A percentile compares a stretch with the other conserved stretches of the same genome.
Conservation (phyloP, 2,797 vertebrate genomes). For the Oryzias dopingdopingensis region DNA sequence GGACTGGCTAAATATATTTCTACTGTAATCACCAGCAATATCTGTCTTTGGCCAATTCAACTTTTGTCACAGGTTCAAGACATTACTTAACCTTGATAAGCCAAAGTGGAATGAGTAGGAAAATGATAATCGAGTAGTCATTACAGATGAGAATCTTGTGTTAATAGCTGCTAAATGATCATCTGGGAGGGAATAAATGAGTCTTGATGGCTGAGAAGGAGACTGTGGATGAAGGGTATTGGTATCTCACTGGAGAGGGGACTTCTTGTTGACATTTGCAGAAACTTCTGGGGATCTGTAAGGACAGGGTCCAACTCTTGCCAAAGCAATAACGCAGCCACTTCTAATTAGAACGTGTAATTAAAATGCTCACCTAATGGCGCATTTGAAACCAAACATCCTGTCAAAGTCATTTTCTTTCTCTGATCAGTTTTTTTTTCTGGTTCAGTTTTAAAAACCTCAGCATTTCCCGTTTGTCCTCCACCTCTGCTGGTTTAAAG, state of each 20-base stretch:
- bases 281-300: constrained; percentile 27
- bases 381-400: constrained; percentile 6
- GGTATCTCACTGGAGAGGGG: constrained; percentile 49
- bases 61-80: constrained; percentile 58
- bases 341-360: constrained; percentile 32
- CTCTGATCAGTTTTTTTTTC: background rate
- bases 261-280: constrained; percentile 54
- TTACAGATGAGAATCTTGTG: constrained; percentile 65
- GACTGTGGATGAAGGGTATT: constrained; percentile 50
- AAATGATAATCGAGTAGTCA: constrained; percentile 68
- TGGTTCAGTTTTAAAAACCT: too few relatives aligned
- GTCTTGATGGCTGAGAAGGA: constrained; percentile 62
- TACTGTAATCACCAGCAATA: constrained; percentile 59
- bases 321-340: constrained; percentile 25
- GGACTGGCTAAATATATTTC: constrained; percentile 49
- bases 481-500: too few relatives aligned
- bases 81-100: constrained; percentile 73
- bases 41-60: constrained; percentile 60
- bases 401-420: background rate
- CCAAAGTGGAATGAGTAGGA: constrained; percentile 59
- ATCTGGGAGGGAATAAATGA: constrained; percentile 69
- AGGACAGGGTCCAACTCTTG: constrained; percentile 10
- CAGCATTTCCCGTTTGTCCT: too few relatives aligned
- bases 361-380: constrained; percentile 26
- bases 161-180: constrained; percentile 75